Evolutionary conservation across 1,140 invertebrate genomes (phyloP).

Genomic region (Magallana angulata): DNA sequence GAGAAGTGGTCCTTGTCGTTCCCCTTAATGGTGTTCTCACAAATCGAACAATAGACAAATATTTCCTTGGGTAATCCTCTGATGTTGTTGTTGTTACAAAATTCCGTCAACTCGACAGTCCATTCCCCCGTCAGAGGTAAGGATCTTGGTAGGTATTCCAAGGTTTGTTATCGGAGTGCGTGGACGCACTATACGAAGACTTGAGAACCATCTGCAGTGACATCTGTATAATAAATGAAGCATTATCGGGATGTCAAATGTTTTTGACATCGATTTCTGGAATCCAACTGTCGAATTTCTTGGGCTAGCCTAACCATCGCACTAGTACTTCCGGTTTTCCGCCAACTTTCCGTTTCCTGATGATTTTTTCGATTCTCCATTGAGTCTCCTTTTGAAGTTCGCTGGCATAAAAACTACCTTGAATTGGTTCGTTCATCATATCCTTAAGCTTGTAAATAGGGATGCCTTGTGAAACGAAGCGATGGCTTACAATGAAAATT

Average conservation of each 20-base stretch:
- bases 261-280: conserved; percentile 20
- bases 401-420: conserved; percentile 29
- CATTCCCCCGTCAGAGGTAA: conserved; percentile 27
- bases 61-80: too few relatives aligned
- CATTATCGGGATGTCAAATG: conserved; percentile 14
- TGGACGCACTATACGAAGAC: conserved; percentile 37
- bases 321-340: conserved; percentile 21
- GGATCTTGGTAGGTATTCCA: conserved; percentile 28
- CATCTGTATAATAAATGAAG: conserved; percentile 20
- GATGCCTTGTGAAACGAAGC: conserved; percentile 25
- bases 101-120: conserved; percentile 22
- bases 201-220: conserved; percentile 47
- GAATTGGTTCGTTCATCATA: neutral
- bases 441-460: conserved; percentile 41
- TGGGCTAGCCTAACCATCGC: conserved; percentile 43
- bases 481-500: conserved; percentile 33
- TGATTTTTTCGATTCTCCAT: conserved; percentile 45
- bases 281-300: conserved; percentile 48
- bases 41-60: conserved; percentile 13
- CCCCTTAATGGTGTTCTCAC: conserved; percentile 34
- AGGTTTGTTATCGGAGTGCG: conserved; percentile 17
- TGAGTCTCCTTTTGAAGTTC: conserved; percentile 39
- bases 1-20: neutral
- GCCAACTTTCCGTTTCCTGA: neutral
- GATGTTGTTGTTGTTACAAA: neutral